These are phyloP conservation scores for Girardinus metallicus DNA, from an alignment of 2,797 vertebrate species.

Conservation along the genomic window DNA sequence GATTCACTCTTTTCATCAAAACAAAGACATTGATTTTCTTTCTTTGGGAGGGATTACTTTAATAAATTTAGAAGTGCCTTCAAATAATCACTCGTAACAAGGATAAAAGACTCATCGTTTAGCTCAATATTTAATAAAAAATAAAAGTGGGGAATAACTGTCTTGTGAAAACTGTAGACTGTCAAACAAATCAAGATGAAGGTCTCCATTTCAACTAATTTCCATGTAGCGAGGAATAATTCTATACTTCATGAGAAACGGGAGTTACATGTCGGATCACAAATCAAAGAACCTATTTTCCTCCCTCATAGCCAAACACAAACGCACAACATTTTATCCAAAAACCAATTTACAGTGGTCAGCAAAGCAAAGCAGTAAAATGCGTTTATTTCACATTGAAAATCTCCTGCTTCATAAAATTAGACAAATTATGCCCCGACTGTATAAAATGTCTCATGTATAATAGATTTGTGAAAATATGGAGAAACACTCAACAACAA, in stretches of 20 bases:
- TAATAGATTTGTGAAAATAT: neutral
- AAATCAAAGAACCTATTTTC: neutral
- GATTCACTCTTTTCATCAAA: slow-evolving; percentile 13
- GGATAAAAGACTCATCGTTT: slow-evolving; percentile 2
- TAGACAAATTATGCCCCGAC: neutral
- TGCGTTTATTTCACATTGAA: neutral
- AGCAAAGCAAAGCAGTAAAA: no score
- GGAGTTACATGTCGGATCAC: neutral
- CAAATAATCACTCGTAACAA: slow-evolving; percentile 5
- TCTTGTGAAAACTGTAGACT: neutral
- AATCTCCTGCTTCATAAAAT: neutral
- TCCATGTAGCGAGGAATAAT: neutral
- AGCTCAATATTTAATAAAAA: neutral
- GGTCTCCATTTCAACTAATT: neutral
- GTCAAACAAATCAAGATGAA: neutral
- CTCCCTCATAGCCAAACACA: neutral
- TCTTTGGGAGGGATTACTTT: neutral
- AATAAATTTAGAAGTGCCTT: neutral
- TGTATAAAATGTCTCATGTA: neutral
- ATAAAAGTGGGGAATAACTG: neutral
- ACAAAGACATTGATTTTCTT: neutral
- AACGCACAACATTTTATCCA: neutral
- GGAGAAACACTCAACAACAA: neutral
- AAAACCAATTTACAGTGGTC: neutral
- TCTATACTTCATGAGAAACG: neutral